phyloP scores from a whole-genome alignment of 2,797 vertebrate species.

The Periparus ater region DNA sequence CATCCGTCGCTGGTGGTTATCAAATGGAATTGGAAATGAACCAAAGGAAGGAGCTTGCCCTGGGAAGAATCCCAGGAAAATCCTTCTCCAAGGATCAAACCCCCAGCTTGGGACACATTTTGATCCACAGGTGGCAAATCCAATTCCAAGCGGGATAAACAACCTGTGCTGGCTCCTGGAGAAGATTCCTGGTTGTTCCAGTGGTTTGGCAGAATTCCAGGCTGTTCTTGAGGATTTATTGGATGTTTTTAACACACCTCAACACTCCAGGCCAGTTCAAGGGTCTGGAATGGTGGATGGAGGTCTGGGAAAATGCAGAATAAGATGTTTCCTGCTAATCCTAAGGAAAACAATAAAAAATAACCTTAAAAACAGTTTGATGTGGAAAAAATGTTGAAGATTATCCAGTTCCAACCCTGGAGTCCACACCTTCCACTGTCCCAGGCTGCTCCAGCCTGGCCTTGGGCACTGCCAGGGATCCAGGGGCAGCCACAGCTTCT shows the following conservation, averaged over 20 bases:
- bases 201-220: background rate
- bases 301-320: background rate
- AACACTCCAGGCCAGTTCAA: rapidly evolving
- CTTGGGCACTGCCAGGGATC: background rate
- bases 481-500: background rate
- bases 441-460: background rate
- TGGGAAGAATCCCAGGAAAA: background rate
- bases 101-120: background rate
- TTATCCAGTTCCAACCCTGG: background rate
- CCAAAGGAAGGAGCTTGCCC: background rate
- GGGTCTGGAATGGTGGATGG: background rate
- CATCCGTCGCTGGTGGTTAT: background rate
- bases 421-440: background rate
- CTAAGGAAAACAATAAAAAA: background rate
- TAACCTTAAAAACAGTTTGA: background rate
- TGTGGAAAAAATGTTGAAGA: rapidly evolving
- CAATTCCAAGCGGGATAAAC: background rate
- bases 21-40: background rate
- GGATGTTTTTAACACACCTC: background rate
- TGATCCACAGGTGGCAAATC: background rate
- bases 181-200: background rate
- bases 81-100: background rate
- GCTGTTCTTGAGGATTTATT: rapidly evolving
- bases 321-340: rapidly evolving
- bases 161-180: background rate